Evolutionary conservation across 2,888 invertebrate genomes (phyloP).

Genomic region (Ectemnius cavifrons): DNA sequence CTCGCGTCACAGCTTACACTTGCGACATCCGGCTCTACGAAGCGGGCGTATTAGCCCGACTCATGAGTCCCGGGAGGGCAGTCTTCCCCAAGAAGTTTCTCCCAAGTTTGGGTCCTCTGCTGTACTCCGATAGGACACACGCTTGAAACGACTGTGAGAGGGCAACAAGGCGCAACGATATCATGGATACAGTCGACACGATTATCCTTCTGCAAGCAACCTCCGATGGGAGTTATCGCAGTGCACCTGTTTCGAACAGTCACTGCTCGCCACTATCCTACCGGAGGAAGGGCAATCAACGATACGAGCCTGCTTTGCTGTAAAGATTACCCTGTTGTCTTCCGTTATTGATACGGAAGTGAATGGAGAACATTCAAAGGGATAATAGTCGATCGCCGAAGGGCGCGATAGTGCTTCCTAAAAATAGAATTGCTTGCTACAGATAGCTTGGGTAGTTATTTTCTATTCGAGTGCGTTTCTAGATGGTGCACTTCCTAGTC

Average conservation of each 20-base stretch:
- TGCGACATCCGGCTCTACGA: slow-evolving; percentile 42
- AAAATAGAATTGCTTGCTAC: too few relatives aligned
- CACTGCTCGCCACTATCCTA: slow-evolving; percentile 12
- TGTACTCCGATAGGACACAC: slow-evolving; percentile 50
- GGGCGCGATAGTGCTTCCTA: not conserved
- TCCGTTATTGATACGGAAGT: not conserved
- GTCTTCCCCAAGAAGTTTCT: slow-evolving; percentile 62
- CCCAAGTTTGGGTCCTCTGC: slow-evolving; percentile 58
- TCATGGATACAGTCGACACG: slow-evolving; percentile 34
- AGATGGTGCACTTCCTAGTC: not conserved
- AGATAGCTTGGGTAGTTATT: not conserved
- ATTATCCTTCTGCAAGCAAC: slow-evolving; percentile 40
- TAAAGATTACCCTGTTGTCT: not conserved
- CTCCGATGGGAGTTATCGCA: slow-evolving; percentile 33
- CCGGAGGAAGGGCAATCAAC: not conserved
- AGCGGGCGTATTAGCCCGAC: slow-evolving; percentile 56
- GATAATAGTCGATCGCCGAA: not conserved
- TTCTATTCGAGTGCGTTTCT: not conserved
- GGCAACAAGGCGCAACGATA: slow-evolving; percentile 44
- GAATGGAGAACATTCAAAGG: not conserved
- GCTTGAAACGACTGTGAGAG: slow-evolving; percentile 53
- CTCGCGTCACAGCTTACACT: slow-evolving; percentile 48
- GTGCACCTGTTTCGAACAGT: slow-evolving; percentile 39
- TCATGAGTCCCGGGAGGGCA: slow-evolving; percentile 59
- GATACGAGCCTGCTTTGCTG: not conserved